Evolutionary conservation across 2,113 vertebrate species (phyloP).

Genomic region (Heterochromis multidens): DNA sequence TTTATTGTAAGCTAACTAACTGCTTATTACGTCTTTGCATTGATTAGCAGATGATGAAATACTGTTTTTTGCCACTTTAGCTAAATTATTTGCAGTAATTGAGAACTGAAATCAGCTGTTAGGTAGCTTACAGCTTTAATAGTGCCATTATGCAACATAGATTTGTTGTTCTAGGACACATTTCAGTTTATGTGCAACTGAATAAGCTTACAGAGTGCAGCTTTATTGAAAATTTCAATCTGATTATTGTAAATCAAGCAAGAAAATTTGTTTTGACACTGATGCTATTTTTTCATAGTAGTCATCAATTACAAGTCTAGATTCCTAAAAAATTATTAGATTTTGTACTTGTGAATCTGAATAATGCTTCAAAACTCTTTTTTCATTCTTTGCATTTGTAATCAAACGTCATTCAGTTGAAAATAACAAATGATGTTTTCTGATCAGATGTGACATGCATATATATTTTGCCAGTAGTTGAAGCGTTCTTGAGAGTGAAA

Average conservation of each 20-base stretch:
- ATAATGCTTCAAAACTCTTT: background rate
- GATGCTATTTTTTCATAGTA: background rate
- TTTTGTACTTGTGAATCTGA: background rate
- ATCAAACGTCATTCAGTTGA: background rate
- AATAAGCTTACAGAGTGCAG: background rate
- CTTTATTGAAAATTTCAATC: background rate
- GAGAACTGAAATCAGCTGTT: background rate
- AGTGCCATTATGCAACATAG: background rate
- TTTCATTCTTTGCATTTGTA: background rate
- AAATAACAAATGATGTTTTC: constrained; percentile 2
- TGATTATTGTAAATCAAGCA: background rate
- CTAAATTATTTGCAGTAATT: background rate
- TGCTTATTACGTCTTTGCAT: too few relatives aligned
- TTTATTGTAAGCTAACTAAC: too few relatives aligned
- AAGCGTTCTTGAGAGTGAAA: constrained; percentile 42
- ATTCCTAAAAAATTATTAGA: background rate
- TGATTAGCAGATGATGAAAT: background rate
- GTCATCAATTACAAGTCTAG: background rate
- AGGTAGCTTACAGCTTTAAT: background rate
- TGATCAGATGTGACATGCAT: constrained; percentile 2
- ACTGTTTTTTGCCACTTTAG: background rate
- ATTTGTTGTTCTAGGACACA: background rate
- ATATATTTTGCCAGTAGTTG: constrained; percentile 37
- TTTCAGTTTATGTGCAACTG: background rate
- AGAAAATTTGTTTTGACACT: background rate